Evolutionary conservation across 2,888 invertebrate species (phyloP).

Genomic region (Dyspetes luteomarginatus): DNA sequence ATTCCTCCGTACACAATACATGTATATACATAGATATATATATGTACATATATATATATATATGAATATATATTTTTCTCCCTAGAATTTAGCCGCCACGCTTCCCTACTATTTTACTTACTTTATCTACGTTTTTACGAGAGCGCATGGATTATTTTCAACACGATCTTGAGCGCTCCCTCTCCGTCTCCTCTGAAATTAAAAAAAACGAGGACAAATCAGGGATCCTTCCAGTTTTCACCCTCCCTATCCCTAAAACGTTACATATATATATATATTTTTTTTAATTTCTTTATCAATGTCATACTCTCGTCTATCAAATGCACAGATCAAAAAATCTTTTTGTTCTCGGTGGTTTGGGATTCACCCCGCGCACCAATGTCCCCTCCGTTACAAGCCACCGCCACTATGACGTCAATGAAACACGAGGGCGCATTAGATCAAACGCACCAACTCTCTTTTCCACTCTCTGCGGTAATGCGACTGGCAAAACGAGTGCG

Average conservation of each 20-base stretch:
- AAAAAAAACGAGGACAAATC: not conserved
- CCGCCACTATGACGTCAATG: too few relatives aligned
- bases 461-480: too few relatives aligned
- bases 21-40: slow-evolving; percentile 10
- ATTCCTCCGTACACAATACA: slow-evolving; percentile 32
- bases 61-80: slow-evolving; percentile 16
- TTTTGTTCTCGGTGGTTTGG: not conserved
- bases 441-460: too few relatives aligned
- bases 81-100: slow-evolving; percentile 42
- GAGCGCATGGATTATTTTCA: slow-evolving; percentile 50
- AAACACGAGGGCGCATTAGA: too few relatives aligned
- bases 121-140: slow-evolving; percentile 54
- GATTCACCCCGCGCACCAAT: not conserved
- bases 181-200: not conserved
- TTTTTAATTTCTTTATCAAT: not conserved
- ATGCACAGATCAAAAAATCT: not conserved
- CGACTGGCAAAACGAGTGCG: too few relatives aligned
- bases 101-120: slow-evolving; percentile 49
- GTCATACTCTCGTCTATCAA: not conserved
- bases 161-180: slow-evolving; percentile 13
- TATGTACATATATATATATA: not conserved
- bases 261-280: not conserved
- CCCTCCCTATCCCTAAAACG: not conserved
- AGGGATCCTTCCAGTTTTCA: not conserved
- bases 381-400: not conserved